Percentiles rank a stretch among this genome's conserved stretches.
Conservation (phyloP, 2,888 invertebrate genomes). For the Rotaria macrura region DNA sequence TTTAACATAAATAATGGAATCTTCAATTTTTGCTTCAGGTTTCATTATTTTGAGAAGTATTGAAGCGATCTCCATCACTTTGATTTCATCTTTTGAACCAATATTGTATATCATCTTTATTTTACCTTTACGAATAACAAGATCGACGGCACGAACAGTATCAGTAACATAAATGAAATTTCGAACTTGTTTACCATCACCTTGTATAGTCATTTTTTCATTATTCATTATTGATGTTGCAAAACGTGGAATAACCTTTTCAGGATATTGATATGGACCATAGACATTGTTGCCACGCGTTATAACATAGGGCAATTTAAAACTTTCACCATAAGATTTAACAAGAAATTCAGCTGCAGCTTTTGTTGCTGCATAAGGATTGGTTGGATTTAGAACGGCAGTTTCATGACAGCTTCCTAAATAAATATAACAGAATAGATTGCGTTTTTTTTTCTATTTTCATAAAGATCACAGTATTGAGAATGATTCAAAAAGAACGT, state of each 20-base stretch:
- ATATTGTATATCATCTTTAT: conserved; percentile 39
- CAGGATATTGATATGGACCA: conserved; percentile 41
- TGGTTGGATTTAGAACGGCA: conserved; percentile 38
- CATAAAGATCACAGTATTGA: no score
- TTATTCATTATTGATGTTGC: background rate
- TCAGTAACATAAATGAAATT: conserved; percentile 41
- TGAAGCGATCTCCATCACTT: conserved; percentile 43
- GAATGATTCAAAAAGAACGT: no score
- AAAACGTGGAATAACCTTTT: conserved; percentile 36
- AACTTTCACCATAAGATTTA: conserved; percentile 38
- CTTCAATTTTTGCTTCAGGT: conserved; percentile 35
- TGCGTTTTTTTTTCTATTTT: background rate
- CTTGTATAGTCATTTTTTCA: conserved; percentile 37
- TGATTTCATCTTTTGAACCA: conserved; percentile 40
- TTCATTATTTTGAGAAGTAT: conserved; percentile 40
- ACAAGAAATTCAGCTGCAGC: conserved; percentile 40
- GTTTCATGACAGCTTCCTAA: conserved; percentile 34
- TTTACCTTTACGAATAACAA: conserved; percentile 40
- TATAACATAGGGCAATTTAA: conserved; percentile 39
- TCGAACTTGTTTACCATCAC: conserved; percentile 40
- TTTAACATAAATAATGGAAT: conserved; percentile 36
- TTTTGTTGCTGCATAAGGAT: conserved; percentile 42
- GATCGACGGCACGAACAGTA: conserved; percentile 37
- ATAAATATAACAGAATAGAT: background rate
- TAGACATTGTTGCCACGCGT: conserved; percentile 39